Evolutionary conservation across 2,888 invertebrate genomes (phyloP).

Genomic region (Polia nebulosa): DNA sequence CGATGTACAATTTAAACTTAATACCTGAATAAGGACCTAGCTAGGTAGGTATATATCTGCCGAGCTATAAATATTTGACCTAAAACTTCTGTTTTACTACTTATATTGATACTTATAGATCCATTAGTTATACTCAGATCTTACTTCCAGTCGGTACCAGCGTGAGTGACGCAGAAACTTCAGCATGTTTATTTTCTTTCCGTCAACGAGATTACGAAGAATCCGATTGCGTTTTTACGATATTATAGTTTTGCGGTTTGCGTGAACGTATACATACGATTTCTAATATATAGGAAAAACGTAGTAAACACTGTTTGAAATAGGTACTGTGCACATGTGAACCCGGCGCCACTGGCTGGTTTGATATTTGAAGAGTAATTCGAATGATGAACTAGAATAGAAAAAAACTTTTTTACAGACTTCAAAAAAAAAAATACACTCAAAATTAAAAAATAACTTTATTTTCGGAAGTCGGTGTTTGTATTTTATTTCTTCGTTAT

Average conservation of each 20-base stretch:
- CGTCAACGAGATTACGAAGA: conserved; percentile 48
- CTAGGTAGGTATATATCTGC: background rate
- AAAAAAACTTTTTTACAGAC: too few relatives aligned
- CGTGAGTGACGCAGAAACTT: conserved; percentile 27
- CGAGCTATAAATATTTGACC: conserved; percentile 5
- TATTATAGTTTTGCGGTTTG: conserved; percentile 37
- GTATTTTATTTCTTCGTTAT: too few relatives aligned
- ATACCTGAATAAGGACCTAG: too few relatives aligned
- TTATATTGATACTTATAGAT: conserved; percentile 4
- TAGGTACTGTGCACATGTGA: too few relatives aligned
- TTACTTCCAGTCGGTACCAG: conserved; percentile 1
- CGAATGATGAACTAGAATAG: too few relatives aligned
- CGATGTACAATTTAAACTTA: background rate
- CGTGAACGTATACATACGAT: background rate
- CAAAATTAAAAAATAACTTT: too few relatives aligned
- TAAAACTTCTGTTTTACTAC: conserved; percentile 21
- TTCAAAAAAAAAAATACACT: too few relatives aligned
- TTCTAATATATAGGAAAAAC: background rate
- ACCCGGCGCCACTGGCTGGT: too few relatives aligned
- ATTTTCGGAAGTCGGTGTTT: too few relatives aligned
- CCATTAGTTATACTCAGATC: conserved; percentile 32
- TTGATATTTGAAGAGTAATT: too few relatives aligned
- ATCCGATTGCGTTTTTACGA: conserved; percentile 46
- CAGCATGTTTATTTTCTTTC: conserved; percentile 45
- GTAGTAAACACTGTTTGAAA: background rate